Base-by-base conservation (phyloP, 2,888 invertebrate species). In the Hydriomena furcata region DNA sequence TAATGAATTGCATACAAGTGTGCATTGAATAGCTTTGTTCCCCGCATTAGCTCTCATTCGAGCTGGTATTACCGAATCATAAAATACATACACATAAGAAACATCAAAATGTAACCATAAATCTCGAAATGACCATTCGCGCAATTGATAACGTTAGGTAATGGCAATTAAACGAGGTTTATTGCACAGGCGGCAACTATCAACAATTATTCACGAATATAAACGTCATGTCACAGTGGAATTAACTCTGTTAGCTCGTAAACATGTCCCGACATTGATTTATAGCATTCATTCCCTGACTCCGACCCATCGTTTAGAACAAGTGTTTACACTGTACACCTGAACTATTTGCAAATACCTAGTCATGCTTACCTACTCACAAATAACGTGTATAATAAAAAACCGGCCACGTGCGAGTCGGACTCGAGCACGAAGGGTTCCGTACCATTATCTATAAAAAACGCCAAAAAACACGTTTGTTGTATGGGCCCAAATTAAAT, bases 191-290 rank as follows among this genome's bases (percentile, higher is more conserved):
- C 48, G 47, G 42, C 35, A 65, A 69, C 82, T 82, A 81, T 82
- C 80, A 82, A 86, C 89, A 82, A 87, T 86, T 86, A 85, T 82
- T 87, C 86, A 88, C 77, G 82, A 84, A 84, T 85, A 87, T 86
- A 86, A 86, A 80, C 86, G 86, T 86, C 87, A 87, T 82, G 87
- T 87, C 85, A 82, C 76, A 76, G 66, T 74, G 84, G 84, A 82
- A 87, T 86, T 87, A 87, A 89, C 86, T 87, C 85, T 84, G 87
- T 86, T 86, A 87, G 85, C 86, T 85, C 86, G 86, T 88, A 88
- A 87, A 89, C 86, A 88, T 84, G 82, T 79, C 80, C 76, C 77
- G 84, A 84, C 87, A 81, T 82, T 87, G 85, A 88, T 88, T 87
- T 83, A 87, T 86, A 67, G 73, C 73, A 80, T 86, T 88, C 86